Conservation (phyloP, 2,113 vertebrate species). For the Myiopsitta monachus region DNA sequence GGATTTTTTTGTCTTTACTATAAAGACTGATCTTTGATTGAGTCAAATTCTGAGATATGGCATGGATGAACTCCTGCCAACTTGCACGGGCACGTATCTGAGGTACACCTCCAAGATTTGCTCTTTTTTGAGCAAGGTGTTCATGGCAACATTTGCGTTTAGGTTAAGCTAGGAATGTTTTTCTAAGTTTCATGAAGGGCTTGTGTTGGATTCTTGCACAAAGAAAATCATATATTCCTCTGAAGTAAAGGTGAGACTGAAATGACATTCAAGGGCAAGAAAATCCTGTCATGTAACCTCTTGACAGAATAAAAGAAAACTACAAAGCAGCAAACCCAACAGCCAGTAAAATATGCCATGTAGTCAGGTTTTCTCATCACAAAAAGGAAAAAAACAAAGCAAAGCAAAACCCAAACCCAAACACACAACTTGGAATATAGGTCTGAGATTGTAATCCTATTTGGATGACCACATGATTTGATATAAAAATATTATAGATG, state of each 20-base stretch:
- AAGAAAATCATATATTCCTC: conserved; percentile 30
- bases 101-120: background rate
- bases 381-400: background rate
- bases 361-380: conserved; percentile 41
- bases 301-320: conserved; percentile 66
- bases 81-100: background rate
- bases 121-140: background rate
- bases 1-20: background rate
- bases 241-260: conserved; percentile 52
- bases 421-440: conserved; percentile 3
- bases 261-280: conserved; percentile 45
- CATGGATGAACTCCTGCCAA: background rate
- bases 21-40: background rate
- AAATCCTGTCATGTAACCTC: conserved; percentile 61
- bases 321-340: conserved; percentile 48
- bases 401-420: background rate
- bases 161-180: background rate
- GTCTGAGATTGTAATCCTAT: conserved; percentile 22
- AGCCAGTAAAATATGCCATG: conserved; percentile 53
- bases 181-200: conserved; percentile 5
- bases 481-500: conserved; percentile 1
- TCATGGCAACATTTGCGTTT: background rate
- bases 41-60: background rate
- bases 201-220: conserved; percentile 32
- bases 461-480: conserved; percentile 12